A percentile compares a stretch with the other conserved stretches of the same genome.
phyloP scores from a whole-genome alignment of 2,113 vertebrate species.

The Alectura lathami region DNA sequence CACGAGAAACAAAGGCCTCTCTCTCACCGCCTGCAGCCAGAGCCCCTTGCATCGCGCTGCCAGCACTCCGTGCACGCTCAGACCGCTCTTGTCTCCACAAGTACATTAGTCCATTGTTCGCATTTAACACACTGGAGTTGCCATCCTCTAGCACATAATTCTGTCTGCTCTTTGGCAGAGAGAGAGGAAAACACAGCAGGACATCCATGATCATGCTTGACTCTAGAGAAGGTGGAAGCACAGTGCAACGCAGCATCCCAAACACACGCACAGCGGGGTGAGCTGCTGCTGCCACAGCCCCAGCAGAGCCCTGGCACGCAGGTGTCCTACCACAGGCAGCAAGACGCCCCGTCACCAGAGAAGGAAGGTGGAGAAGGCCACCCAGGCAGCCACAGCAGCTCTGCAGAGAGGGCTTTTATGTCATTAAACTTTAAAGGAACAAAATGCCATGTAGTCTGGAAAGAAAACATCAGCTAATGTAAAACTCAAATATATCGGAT shows the following conservation, averaged over 20 bases:
- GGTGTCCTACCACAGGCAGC: not conserved
- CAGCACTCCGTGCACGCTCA: not conserved
- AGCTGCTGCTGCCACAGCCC: not conserved
- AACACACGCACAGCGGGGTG: rapidly evolving
- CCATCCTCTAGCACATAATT: not conserved
- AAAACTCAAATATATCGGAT: not conserved
- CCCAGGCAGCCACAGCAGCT: not conserved
- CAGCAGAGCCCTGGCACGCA: rapidly evolving
- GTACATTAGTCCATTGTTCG: slow-evolving; percentile 42
- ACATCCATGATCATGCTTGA: rapidly evolving
- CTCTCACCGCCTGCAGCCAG: not conserved
- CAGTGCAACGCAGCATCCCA: rapidly evolving
- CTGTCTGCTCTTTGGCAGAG: slow-evolving; percentile 20
- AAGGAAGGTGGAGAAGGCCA: not conserved
- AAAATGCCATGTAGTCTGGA: not conserved
- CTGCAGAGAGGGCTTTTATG: not conserved
- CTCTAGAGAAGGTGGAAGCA: not conserved
- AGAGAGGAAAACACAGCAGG: not conserved
- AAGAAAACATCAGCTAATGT: not conserved
- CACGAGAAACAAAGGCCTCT: not conserved
- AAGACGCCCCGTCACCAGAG: not conserved
- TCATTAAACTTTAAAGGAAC: not conserved
- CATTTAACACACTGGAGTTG: slow-evolving; percentile 34
- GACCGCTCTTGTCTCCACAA: not conserved
- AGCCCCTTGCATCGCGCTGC: not conserved